Evolutionary conservation across 2,888 invertebrate species (phyloP).

Genomic region (Drosophila anomalata): DNA sequence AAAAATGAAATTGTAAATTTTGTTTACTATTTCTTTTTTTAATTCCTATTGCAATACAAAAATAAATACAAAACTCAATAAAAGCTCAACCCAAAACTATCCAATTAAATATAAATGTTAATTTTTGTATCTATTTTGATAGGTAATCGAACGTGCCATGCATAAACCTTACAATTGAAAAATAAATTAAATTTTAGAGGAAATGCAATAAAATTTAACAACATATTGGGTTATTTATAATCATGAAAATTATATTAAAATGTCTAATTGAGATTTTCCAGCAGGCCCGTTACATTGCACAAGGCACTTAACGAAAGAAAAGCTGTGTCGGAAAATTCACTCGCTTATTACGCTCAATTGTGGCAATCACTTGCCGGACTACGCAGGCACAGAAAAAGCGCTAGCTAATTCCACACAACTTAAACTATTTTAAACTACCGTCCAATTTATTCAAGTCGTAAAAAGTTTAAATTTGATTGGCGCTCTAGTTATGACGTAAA

Average conservation of each 20-base stretch:
- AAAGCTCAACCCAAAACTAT: too few species aligned
- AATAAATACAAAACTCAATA: background rate
- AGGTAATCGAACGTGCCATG: too few species aligned
- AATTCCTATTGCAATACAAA: background rate
- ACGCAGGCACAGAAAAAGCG: constrained; percentile 11
- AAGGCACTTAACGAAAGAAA: constrained; percentile 8
- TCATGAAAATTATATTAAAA: too few species aligned
- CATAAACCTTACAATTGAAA: too few species aligned
- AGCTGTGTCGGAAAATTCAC: constrained; percentile 23
- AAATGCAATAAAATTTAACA: too few species aligned
- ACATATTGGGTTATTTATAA: too few species aligned
- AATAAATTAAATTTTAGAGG: too few species aligned
- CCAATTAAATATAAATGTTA: too few species aligned
- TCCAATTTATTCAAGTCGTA: constrained; percentile 26
- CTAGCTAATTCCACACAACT: constrained; percentile 18
- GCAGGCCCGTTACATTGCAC: background rate
- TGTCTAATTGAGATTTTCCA: background rate
- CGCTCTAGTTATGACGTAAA: constrained; percentile 13
- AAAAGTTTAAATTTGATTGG: constrained; percentile 22
- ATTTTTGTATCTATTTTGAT: too few species aligned
- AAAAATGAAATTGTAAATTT: too few species aligned
- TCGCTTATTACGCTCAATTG: constrained; percentile 40
- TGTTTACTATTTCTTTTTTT: background rate
- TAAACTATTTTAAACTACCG: constrained; percentile 30
- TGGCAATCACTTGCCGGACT: constrained; percentile 10